phyloP scores from a whole-genome alignment of 2,113 vertebrate species.

The Salvelinus alpinus region DNA sequence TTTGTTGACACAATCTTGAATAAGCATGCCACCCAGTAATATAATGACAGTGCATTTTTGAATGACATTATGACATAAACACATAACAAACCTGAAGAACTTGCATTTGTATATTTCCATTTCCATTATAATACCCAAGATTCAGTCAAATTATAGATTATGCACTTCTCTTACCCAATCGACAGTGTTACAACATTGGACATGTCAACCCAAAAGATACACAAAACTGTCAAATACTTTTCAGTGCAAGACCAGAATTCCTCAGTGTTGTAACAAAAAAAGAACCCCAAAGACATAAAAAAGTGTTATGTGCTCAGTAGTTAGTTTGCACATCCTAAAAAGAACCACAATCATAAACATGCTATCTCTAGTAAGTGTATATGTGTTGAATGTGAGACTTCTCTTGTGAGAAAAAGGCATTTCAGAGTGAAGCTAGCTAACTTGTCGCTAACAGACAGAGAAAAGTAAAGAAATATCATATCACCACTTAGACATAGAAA shows the following conservation, averaged over 20 bases:
- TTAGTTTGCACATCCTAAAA: neutral
- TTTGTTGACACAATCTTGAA: constrained; percentile 22
- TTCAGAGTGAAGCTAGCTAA: constrained; percentile 54
- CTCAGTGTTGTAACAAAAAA: neutral
- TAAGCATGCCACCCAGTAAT: constrained; percentile 34
- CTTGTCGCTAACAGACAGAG: constrained; percentile 30
- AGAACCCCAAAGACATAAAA: neutral
- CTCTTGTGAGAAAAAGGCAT: constrained; percentile 56
- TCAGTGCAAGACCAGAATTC: constrained; percentile 32
- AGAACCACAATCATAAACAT: constrained; percentile 6
- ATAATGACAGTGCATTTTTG: constrained; percentile 14
- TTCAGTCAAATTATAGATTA: neutral
- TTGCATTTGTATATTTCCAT: neutral
- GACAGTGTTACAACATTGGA: constrained; percentile 42
- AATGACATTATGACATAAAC: constrained; percentile 9
- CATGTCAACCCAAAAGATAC: constrained; percentile 3
- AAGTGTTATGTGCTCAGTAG: neutral
- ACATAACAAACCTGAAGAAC: constrained; percentile 3
- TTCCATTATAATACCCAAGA: neutral
- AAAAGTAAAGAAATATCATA: constrained; percentile 1
- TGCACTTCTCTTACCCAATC: constrained; percentile 20
- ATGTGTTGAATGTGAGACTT: constrained; percentile 29
- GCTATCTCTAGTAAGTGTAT: constrained; percentile 9
- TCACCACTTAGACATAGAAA: constrained; percentile 25
- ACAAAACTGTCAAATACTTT: constrained; percentile 7